Evolutionary conservation across 2,113 vertebrate genomes (phyloP).

Genomic region (Neofelis nebulosa): DNA sequence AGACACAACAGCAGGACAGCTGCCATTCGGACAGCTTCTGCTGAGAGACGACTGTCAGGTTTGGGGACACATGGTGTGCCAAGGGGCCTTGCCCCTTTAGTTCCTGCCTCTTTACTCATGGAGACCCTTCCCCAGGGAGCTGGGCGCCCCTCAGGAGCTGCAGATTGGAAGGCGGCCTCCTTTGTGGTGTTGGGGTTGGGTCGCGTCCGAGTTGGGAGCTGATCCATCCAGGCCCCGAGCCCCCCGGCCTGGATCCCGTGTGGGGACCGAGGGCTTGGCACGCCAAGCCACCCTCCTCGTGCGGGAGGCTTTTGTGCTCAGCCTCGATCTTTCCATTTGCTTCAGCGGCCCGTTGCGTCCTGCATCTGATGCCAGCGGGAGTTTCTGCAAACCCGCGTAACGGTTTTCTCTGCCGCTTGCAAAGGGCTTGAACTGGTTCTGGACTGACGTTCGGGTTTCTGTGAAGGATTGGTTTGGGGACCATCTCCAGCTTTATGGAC

Average conservation of each 20-base stretch:
- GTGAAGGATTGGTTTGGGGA: neutral
- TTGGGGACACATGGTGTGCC: neutral
- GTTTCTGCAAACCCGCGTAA: fast-evolving
- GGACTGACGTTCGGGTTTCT: neutral
- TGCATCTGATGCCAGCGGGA: fast-evolving
- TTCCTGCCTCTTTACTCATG: neutral
- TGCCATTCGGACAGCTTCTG: neutral
- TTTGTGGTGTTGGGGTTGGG: neutral
- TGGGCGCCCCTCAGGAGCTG: too few species aligned
- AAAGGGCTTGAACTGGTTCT: neutral
- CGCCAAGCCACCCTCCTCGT: fast-evolving
- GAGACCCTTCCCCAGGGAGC: neutral
- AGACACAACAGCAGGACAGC: neutral
- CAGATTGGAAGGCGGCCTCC: neutral
- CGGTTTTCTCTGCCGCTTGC: neutral
- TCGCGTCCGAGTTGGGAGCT: neutral
- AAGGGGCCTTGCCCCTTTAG: neutral
- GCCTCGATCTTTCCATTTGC: neutral
- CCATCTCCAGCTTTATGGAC: neutral
- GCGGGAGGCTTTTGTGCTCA: neutral
- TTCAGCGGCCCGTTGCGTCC: fast-evolving
- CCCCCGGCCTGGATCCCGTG: neutral
- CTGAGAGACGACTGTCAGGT: neutral
- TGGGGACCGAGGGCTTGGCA: too few species aligned
- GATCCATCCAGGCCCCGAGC: neutral